Evolutionary conservation across 2,113 vertebrate genomes (phyloP).

Genomic region (Semicossyphus pulcher): DNA sequence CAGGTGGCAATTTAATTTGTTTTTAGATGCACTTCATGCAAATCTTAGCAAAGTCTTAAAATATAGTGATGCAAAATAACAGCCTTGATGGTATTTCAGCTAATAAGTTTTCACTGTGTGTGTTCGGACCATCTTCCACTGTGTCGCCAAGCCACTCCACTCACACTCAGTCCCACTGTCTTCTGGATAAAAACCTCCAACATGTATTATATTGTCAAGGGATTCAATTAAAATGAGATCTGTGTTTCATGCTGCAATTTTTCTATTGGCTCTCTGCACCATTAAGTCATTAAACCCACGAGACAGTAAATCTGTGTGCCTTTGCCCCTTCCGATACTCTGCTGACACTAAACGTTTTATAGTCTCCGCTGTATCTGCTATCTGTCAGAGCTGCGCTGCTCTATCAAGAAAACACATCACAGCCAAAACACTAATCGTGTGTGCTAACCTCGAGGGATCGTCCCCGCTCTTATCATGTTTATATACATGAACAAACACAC

Average conservation of each 20-base stretch:
- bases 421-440: constrained; percentile 20
- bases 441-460: constrained; percentile 26
- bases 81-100: not conserved
- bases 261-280: constrained; percentile 41
- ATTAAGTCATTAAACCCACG: constrained; percentile 56
- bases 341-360: constrained; percentile 48
- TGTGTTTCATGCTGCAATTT: constrained; percentile 39
- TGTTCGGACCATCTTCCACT: not conserved
- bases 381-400: constrained; percentile 44
- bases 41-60: no score
- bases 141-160: constrained; percentile 1
- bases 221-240: constrained; percentile 64
- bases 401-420: constrained; percentile 32
- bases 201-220: constrained; percentile 38
- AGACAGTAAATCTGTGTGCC: constrained; percentile 37
- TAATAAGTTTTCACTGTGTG: not conserved
- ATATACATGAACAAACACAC: constrained; percentile 37
- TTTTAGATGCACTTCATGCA: not conserved
- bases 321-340: constrained; percentile 45
- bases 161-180: not conserved
- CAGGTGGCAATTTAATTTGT: not conserved
- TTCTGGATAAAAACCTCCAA: constrained; percentile 19
- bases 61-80: not conserved
- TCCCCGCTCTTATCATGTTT: constrained; percentile 31
- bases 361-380: constrained; percentile 25